These are phyloP conservation scores for Chaetodon auriga DNA, from an alignment of 2,113 vertebrate species.

Conservation along the genomic window DNA sequence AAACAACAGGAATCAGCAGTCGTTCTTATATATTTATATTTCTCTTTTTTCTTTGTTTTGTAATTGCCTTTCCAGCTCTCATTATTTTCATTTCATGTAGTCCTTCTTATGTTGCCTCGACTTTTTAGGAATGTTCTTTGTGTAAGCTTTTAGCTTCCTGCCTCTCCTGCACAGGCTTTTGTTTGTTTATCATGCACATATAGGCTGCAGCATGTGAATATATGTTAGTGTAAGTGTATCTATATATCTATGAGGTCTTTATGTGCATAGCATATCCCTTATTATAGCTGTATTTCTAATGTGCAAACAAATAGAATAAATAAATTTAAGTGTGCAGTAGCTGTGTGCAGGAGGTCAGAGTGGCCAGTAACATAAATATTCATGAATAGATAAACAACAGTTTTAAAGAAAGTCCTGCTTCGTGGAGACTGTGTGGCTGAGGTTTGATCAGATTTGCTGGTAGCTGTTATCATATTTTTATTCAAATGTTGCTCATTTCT, in stretches of 20 bases:
- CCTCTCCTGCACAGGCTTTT: conserved; percentile 3
- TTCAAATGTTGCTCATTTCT: not conserved
- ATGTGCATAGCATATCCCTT: not conserved
- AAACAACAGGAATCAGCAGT: not conserved
- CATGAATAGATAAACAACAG: not conserved
- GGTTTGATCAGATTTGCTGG: not conserved
- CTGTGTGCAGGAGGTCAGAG: not conserved
- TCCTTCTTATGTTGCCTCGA: conserved; percentile 2
- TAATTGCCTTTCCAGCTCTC: conserved; percentile 22
- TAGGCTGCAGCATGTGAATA: not conserved
- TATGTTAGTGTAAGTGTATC: not conserved
- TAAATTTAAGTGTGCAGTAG: not conserved
- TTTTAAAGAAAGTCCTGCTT: not conserved
- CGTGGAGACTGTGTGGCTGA: not conserved
- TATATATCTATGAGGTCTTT: not conserved
- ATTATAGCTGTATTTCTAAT: not conserved
- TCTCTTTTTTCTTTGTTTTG: conserved; percentile 11
- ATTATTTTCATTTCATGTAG: conserved; percentile 32
- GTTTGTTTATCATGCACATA: conserved; percentile 18
- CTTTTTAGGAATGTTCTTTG: conserved; percentile 1
- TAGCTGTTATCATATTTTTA: not conserved
- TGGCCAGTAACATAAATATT: not conserved
- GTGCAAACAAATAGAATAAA: no score
- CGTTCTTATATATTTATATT: not conserved
- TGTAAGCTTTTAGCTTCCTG: not conserved